These are phyloP conservation scores for Noctilio leporinus DNA, from an alignment of 2,113 vertebrate genomes.

Conservation along the genomic window DNA sequence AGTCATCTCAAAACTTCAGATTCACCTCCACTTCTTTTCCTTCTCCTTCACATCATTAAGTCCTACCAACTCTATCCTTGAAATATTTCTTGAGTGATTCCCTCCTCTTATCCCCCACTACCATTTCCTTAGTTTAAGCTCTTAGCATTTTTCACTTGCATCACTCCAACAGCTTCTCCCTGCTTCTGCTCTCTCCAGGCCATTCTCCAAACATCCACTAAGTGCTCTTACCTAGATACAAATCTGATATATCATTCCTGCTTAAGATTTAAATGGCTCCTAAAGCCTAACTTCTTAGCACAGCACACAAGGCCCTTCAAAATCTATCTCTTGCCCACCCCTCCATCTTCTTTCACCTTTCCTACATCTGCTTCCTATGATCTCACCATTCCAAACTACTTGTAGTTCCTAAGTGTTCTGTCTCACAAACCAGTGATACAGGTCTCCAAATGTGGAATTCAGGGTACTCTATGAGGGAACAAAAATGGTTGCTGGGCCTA, in stretches of 20 bases:
- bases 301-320: background rate
- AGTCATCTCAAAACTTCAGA: background rate
- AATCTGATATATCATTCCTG: background rate
- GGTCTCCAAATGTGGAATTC: background rate
- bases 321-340: background rate
- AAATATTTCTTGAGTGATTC: background rate
- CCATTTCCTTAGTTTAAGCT: background rate
- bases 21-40: background rate
- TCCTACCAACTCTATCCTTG: background rate
- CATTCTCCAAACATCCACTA: background rate
- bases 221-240: background rate
- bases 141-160: background rate
- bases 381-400: background rate
- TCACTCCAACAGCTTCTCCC: background rate
- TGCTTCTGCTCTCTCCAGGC: background rate
- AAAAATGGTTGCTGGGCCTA: background rate
- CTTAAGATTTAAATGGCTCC: background rate
- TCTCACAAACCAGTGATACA: background rate
- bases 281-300: background rate
- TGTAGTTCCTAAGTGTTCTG: background rate
- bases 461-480: background rate
- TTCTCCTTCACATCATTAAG: background rate
- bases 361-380: background rate
- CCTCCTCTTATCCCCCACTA: background rate
- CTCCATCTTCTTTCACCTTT: background rate